These are phyloP conservation scores for Papilio helenus DNA, from an alignment of 1,140 invertebrate genomes.

Conservation along the genomic window DNA sequence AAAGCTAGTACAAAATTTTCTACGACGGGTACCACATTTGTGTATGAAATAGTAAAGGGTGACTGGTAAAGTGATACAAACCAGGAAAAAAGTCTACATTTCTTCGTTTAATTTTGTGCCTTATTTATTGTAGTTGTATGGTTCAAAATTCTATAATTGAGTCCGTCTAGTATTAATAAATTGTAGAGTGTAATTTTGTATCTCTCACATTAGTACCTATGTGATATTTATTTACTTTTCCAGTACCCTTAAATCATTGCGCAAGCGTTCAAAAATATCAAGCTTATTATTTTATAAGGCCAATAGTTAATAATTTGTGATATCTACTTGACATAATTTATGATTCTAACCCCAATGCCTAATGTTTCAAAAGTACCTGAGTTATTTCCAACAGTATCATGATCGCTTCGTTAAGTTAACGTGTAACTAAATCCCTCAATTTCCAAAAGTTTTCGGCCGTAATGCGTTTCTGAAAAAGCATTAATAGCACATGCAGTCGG, in stretches of 20 bases:
- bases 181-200: neutral
- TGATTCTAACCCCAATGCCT: constrained; percentile 62
- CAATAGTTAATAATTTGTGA: constrained; percentile 40
- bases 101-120: neutral
- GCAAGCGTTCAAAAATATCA: constrained; percentile 32
- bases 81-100: neutral
- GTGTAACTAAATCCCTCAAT: constrained; percentile 67
- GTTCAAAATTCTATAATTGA: neutral
- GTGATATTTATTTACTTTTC: constrained; percentile 25
- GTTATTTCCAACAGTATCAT: constrained; percentile 76
- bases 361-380: constrained; percentile 71
- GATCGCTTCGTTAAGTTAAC: constrained; percentile 62
- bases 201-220: neutral
- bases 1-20: constrained; percentile 47
- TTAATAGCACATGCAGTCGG: constrained; percentile 41
- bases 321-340: constrained; percentile 45
- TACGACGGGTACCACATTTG: constrained; percentile 42
- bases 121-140: neutral
- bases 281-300: constrained; percentile 23
- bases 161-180: neutral
- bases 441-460: constrained; percentile 70
- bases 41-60: constrained; percentile 35
- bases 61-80: constrained; percentile 31
- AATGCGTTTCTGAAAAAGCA: constrained; percentile 77
- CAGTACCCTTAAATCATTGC: constrained; percentile 33